These are phyloP conservation scores for Plotosus lineatus DNA, from an alignment of 2,113 vertebrate species.

Conservation along the genomic window DNA sequence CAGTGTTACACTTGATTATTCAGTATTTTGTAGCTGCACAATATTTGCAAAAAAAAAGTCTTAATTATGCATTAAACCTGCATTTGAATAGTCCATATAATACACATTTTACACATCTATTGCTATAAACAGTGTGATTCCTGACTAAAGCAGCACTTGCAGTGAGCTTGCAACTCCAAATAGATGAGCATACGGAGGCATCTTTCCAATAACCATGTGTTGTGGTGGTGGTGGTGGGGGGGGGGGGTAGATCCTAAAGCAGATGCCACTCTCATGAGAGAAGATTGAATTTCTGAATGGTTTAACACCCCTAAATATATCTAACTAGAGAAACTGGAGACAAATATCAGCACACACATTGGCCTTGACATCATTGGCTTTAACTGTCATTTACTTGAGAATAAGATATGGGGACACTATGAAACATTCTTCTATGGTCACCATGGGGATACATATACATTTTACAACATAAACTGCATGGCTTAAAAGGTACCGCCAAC, in stretches of 20 bases:
- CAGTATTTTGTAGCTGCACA: no score
- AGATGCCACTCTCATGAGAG: slow-evolving; percentile 33
- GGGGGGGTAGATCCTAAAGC: slow-evolving; percentile 11
- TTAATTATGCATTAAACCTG: neutral
- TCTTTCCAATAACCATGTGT: slow-evolving; percentile 11
- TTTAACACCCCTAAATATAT: slow-evolving; percentile 56
- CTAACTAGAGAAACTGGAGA: slow-evolving; percentile 14
- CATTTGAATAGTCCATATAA: no score
- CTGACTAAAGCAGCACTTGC: neutral
- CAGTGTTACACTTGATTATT: no score
- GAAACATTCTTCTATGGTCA: neutral
- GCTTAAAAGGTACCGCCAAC: neutral
- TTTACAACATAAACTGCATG: neutral
- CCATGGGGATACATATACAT: neutral
- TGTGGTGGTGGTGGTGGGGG: neutral
- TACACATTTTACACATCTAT: no score
- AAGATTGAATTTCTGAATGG: slow-evolving; percentile 52
- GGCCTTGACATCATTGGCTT: neutral
- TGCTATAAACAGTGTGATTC: neutral
- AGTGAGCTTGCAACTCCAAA: neutral
- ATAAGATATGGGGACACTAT: neutral
- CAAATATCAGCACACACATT: slow-evolving; percentile 25
- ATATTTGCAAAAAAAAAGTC: no score
- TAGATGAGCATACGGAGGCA: neutral
- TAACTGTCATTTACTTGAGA: neutral